Percentiles rank a stretch among this genome's conserved stretches.
Conservation (phyloP, 2,888 invertebrate genomes). For the Lobophora halterata region DNA sequence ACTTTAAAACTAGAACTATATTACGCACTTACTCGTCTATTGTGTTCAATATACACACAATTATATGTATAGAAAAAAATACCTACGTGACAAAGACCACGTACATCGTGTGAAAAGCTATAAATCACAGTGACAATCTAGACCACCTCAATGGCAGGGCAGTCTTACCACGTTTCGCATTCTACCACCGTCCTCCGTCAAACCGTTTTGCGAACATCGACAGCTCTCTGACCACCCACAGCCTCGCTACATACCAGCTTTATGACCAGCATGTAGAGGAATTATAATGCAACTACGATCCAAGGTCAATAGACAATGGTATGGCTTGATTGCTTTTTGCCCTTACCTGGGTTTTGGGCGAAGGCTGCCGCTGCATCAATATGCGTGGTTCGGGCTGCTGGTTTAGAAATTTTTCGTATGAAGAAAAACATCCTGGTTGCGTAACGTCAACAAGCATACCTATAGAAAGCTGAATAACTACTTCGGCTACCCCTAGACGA, state of each 20-base stretch:
- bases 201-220: slow-evolving; percentile 49
- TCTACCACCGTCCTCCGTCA: slow-evolving; percentile 43
- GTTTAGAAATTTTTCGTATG: background rate
- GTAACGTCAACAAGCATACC: no score
- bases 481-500: no score
- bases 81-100: no score
- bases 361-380: slow-evolving; percentile 23
- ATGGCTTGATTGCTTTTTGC: slow-evolving; percentile 61
- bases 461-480: no score
- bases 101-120: slow-evolving; percentile 15
- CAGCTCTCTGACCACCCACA: slow-evolving; percentile 61
- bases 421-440: no score
- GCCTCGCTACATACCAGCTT: slow-evolving; percentile 52
- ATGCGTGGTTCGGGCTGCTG: background rate
- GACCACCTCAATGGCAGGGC: slow-evolving; percentile 30
- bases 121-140: slow-evolving; percentile 13
- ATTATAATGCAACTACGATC: slow-evolving; percentile 59
- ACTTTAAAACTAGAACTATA: no score
- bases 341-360: slow-evolving; percentile 31
- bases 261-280: slow-evolving; percentile 48
- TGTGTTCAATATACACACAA: no score
- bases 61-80: no score
- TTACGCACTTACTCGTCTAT: no score
- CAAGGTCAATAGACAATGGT: slow-evolving; percentile 60
- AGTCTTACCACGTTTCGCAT: slow-evolving; percentile 49